Percentiles rank a stretch among this genome's conserved stretches.
phyloP scores from a whole-genome alignment of 2,888 invertebrate species.

The Rhagonycha fulva region DNA sequence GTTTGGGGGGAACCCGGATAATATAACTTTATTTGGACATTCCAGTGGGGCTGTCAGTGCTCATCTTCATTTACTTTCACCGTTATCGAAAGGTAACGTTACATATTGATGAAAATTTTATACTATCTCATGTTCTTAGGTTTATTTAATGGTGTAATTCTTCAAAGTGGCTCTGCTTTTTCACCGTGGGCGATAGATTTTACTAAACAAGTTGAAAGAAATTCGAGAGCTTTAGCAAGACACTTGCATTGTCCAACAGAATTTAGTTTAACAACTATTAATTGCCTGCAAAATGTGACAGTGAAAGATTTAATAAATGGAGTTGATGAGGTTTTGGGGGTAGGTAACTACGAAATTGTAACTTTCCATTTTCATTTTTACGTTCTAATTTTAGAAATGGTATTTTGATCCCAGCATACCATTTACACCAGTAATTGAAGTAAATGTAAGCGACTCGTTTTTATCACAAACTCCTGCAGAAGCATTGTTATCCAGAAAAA shows the following conservation, averaged over 20 bases:
- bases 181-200: constrained; percentile 41
- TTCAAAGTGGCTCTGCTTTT: constrained; percentile 60
- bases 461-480: not conserved
- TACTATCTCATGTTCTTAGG: not conserved
- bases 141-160: constrained; percentile 39
- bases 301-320: constrained; percentile 65
- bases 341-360: not conserved
- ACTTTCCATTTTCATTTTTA: not conserved
- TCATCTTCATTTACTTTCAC: constrained; percentile 51
- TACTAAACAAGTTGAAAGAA: constrained; percentile 61
- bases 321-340: not conserved
- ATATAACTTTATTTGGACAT: constrained; percentile 50
- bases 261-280: constrained; percentile 57
- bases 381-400: constrained; percentile 1
- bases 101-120: not conserved
- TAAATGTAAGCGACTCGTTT: constrained; percentile 51
- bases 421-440: constrained; percentile 56
- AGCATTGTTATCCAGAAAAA: constrained; percentile 52
- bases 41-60: constrained; percentile 52
- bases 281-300: constrained; percentile 65
- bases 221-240: constrained; percentile 57
- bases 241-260: constrained; percentile 65
- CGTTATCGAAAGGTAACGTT: constrained; percentile 44
- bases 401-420: not conserved
- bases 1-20: constrained; percentile 44